Evolutionary conservation across 2,888 invertebrate genomes (phyloP), one percentile per base, ranked within the genome.

Genomic region (Drepana falcataria): DNA sequence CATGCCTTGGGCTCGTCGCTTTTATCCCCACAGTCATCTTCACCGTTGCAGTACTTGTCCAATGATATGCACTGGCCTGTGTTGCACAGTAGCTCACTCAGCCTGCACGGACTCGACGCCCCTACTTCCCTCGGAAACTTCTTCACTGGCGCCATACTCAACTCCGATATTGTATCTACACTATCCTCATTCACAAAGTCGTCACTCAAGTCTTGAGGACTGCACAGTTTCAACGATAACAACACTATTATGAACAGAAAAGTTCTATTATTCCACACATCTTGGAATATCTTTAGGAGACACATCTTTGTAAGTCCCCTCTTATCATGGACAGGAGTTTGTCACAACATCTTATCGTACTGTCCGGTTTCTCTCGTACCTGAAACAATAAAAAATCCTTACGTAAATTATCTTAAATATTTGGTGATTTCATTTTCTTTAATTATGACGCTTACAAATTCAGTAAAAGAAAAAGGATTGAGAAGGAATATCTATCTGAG

Each of bases 1-100:
- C 96, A 96, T 69, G 93, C 93, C 64, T 93, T 92, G 2, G 94
- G 93, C 80, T 96, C 96, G 79, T 96, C 96, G 66, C 94, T 95
- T 70, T 93, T 93, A 81, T 96, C 96, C 37, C 93, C 93, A 71
- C 96, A 96, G 79, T 96, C 95, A 70, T 94, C 93, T 58, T 94
- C 91, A 34, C 95, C 94, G 74, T 96, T 95, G 84, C 96, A 96
- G 79, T 93, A 95, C 81, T 94, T 94, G 85, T 95, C 95, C 75
- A 94, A 84, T 48, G 94, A 93, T 71, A 96, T 92, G 85, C 96
- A 95, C 81, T 93, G 93, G 48, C 93, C 93, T 40, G 93, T 93
- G 73, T 93, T 92, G 80, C 93, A 94, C 55, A 92, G 83, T 61
- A 93, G 89, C 80, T 94, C 93, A 66, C 93, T 93, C 65, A 92